Percentiles rank a stretch among this genome's conserved stretches.
Conservation (phyloP, 2,888 invertebrate species). For the Mayetiola destructor region DNA sequence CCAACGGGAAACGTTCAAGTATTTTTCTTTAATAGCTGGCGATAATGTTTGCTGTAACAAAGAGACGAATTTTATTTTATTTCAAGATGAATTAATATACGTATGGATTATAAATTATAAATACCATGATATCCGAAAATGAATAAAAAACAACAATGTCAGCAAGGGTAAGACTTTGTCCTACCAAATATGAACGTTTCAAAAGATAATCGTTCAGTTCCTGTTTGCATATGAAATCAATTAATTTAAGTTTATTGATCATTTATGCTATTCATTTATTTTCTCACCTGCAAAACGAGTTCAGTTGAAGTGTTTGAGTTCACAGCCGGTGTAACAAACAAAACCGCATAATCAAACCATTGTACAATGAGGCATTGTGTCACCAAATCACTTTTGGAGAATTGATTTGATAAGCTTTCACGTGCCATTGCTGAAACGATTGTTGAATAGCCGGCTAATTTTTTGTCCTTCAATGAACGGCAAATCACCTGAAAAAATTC, state of each 20-base stretch:
- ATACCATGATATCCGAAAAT: constrained; percentile 50
- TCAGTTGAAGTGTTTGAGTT: neutral
- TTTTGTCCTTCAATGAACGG: constrained; percentile 35
- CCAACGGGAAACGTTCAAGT: constrained; percentile 60
- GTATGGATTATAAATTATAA: constrained; percentile 24
- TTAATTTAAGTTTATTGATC: too few species aligned
- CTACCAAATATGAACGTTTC: constrained; percentile 42
- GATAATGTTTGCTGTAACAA: constrained; percentile 46
- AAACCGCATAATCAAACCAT: constrained; percentile 51
- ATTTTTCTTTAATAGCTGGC: constrained; percentile 50
- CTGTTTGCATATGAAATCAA: constrained; percentile 27
- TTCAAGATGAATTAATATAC: neutral
- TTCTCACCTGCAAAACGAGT: neutral
- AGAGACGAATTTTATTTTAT: constrained; percentile 15
- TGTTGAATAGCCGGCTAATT: constrained; percentile 38
- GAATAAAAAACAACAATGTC: constrained; percentile 56
- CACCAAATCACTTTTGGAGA: constrained; percentile 35
- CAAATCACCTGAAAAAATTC: constrained; percentile 37
- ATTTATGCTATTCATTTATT: neutral
- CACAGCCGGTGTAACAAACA: constrained; percentile 30
- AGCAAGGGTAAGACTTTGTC: constrained; percentile 44
- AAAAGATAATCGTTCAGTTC: constrained; percentile 42
- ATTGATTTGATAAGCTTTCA: constrained; percentile 31
- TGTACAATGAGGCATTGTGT: constrained; percentile 39
- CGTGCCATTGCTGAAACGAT: constrained; percentile 38